Evolutionary conservation across 2,113 vertebrate genomes (phyloP).

Genomic region (Vulpes vulpes): DNA sequence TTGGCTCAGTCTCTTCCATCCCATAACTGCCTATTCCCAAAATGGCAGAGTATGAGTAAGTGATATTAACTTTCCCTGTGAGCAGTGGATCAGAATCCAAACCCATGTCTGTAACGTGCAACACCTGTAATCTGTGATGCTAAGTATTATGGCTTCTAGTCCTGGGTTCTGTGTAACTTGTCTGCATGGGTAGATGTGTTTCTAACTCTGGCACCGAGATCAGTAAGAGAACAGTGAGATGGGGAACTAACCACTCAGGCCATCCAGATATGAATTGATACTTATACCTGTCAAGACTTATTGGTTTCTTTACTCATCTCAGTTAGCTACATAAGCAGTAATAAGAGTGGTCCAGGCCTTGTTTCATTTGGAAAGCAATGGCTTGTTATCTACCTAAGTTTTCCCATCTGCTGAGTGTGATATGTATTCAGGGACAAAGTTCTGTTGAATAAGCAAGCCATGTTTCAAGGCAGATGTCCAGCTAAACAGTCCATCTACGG

Average conservation of each 20-base stretch:
- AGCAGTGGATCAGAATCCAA: neutral
- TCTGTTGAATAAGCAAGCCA: slow-evolving; percentile 83
- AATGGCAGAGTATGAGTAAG: neutral
- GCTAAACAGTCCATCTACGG: slow-evolving; percentile 84
- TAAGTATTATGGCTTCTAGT: neutral
- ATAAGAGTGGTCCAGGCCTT: slow-evolving; percentile 68
- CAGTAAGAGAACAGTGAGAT: neutral
- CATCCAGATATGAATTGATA: neutral
- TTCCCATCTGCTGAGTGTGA: slow-evolving; percentile 70
- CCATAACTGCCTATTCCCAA: neutral
- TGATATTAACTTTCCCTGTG: neutral
- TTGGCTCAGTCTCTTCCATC: too few species aligned
- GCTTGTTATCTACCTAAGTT: slow-evolving; percentile 75
- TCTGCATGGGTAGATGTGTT: neutral
- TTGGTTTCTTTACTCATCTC: slow-evolving; percentile 64
- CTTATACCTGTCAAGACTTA: neutral
- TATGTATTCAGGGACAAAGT: slow-evolving; percentile 80
- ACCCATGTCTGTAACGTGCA: neutral
- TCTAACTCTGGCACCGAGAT: neutral
- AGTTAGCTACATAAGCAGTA: slow-evolving; percentile 57
- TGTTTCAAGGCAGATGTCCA: slow-evolving; percentile 82
- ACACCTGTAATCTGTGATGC: neutral
- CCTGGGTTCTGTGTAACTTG: neutral
- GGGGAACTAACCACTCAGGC: neutral
- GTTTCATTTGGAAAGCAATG: slow-evolving; percentile 78